These are phyloP conservation scores for Capreolus pygargus DNA, from an alignment of 2,113 vertebrate genomes.

Conservation along the genomic window DNA sequence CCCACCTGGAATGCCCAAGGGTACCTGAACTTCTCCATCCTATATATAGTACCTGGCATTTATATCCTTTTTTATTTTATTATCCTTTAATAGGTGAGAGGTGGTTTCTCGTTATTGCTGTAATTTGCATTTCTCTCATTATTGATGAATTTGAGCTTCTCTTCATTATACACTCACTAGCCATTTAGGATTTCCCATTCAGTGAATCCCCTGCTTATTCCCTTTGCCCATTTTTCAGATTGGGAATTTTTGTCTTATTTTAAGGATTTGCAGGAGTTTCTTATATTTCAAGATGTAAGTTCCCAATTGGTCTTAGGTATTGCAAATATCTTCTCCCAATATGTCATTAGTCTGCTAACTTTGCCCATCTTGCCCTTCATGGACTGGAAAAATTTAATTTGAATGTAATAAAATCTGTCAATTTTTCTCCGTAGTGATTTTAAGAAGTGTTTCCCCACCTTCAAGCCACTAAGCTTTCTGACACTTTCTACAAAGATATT, in stretches of 20 bases:
- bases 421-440: background rate
- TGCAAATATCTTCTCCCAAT: background rate
- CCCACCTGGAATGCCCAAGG: background rate
- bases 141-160: background rate
- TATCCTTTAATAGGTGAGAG: background rate
- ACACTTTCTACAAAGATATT: background rate
- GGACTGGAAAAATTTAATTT: background rate
- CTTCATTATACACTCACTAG: background rate
- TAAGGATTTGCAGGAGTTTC: background rate
- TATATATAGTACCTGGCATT: background rate
- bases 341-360: background rate
- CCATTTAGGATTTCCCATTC: background rate
- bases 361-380: background rate
- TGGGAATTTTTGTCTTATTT: background rate
- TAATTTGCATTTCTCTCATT: background rate
- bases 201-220: background rate
- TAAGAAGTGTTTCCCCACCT: background rate
- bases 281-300: background rate
- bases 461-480: background rate
- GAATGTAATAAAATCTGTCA: background rate
- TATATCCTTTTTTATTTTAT: background rate
- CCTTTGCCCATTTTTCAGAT: background rate
- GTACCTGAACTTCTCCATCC: background rate
- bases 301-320: background rate
- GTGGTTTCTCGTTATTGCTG: background rate